phyloP scores from a whole-genome alignment of 2,113 vertebrate species.

The Lota lota region DNA sequence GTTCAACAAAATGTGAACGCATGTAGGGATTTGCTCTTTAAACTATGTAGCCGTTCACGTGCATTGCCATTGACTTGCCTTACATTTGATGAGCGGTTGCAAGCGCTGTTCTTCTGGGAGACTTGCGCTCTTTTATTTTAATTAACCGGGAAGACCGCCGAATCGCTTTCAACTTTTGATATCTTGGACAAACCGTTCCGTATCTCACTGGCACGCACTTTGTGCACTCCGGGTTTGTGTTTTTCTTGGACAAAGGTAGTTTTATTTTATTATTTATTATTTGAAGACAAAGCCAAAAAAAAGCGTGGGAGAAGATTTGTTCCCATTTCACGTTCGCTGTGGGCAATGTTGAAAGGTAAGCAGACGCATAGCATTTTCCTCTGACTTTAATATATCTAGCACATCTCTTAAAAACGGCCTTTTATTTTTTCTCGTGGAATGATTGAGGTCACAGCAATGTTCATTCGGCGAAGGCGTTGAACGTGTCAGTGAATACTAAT shows the following conservation, averaged over 20 bases:
- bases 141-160: slow-evolving; percentile 21
- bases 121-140: slow-evolving; percentile 28
- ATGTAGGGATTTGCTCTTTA: neutral
- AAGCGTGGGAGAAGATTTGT: slow-evolving; percentile 24
- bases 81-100: slow-evolving; percentile 31
- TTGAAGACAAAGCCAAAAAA: neutral
- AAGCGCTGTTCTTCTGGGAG: slow-evolving; percentile 52
- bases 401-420: neutral
- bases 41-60: slow-evolving; percentile 2
- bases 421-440: neutral
- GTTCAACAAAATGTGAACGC: neutral
- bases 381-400: neutral
- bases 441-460: slow-evolving; percentile 13
- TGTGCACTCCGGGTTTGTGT: slow-evolving; percentile 52
- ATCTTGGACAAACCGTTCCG: slow-evolving; percentile 49
- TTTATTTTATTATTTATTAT: neutral
- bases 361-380: neutral
- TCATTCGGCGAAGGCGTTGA: slow-evolving; percentile 44
- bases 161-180: slow-evolving; percentile 63
- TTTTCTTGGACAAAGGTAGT: neutral
- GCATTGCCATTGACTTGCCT: slow-evolving; percentile 36
- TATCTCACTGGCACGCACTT: slow-evolving; percentile 35
- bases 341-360: neutral
- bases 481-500: slow-evolving; percentile 65
- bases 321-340: neutral